Evolutionary conservation across 2,888 invertebrate species (phyloP).

Genomic region (Plebejus argus): DNA sequence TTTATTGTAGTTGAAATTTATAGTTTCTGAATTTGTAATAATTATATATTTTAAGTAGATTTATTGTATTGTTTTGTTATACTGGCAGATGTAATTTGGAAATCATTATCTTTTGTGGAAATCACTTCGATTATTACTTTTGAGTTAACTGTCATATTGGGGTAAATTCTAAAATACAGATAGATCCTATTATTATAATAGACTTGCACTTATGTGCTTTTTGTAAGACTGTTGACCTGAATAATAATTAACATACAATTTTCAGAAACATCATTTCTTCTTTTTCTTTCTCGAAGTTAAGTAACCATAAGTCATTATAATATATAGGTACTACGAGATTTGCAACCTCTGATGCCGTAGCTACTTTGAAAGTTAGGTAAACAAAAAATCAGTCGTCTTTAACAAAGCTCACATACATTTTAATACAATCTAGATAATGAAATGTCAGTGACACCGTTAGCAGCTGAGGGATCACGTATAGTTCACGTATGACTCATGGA

Average conservation of each 20-base stretch:
- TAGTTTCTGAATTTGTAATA: neutral
- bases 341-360: neutral
- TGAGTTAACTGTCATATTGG: no score
- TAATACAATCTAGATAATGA: slow-evolving; percentile 39
- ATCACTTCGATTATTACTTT: neutral
- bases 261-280: neutral
- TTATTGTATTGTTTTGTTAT: neutral
- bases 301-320: neutral
- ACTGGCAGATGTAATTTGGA: neutral
- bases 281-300: no score
- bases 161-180: neutral
- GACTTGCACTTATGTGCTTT: neutral
- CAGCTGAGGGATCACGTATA: slow-evolving; percentile 45
- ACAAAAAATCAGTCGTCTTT: slow-evolving; percentile 11
- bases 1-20: neutral
- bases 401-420: slow-evolving; percentile 14
- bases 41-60: neutral
- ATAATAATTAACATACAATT: neutral
- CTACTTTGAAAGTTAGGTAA: neutral
- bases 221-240: neutral
- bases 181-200: no score
- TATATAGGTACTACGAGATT: neutral
- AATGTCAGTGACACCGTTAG: slow-evolving; percentile 41
- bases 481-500: slow-evolving; percentile 57
- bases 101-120: no score